Percentiles rank a stretch among this genome's conserved stretches.
Evolutionary conservation across 2,888 invertebrate species (phyloP).

Genomic region (Tholera decimalis): DNA sequence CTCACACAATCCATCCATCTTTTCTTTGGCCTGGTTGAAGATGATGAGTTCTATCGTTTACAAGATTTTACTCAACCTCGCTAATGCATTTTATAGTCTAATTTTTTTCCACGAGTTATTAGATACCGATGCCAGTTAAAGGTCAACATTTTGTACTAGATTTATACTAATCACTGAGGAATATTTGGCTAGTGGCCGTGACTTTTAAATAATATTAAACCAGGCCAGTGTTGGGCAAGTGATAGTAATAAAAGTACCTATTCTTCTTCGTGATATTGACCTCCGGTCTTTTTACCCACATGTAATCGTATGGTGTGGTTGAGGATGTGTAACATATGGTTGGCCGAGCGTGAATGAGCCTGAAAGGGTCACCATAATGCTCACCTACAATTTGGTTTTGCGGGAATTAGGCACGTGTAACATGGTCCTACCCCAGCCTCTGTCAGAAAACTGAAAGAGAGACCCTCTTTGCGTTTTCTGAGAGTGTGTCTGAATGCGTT

Average conservation of each 20-base stretch:
- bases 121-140: not conserved
- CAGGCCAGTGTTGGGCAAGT: not conserved
- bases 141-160: not conserved
- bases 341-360: not conserved
- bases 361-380: no score
- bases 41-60: no score
- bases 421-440: no score
- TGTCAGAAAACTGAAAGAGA: no score
- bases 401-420: no score
- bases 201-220: slow-evolving; percentile 11
- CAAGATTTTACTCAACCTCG: no score
- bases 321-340: no score
- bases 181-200: slow-evolving; percentile 5
- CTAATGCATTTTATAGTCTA: not conserved
- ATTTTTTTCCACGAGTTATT: not conserved
- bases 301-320: not conserved
- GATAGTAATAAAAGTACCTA: not conserved
- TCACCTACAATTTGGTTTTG: no score
- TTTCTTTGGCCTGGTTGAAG: no score
- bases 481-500: no score
- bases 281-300: not conserved
- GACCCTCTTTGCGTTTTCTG: no score
- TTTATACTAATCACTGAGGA: slow-evolving; percentile 1
- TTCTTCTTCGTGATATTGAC: not conserved
- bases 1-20: no score